These are phyloP conservation scores for Lamellibrachia columna DNA, from an alignment of 2,888 invertebrate species.

Conservation along the genomic window DNA sequence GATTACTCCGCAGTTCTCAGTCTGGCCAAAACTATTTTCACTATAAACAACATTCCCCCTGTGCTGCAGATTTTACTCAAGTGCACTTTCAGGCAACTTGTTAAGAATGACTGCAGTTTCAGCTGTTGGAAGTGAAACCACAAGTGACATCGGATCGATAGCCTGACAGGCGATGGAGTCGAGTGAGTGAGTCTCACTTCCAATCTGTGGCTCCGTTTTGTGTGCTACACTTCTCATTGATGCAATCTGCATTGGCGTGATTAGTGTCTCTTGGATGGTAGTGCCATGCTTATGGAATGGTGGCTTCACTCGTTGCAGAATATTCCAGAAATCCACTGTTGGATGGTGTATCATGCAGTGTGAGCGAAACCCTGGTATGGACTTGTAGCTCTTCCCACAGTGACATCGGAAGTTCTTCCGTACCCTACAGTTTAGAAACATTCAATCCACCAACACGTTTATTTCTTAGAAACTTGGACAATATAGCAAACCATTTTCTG, in stretches of 20 bases:
- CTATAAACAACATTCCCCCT: background rate
- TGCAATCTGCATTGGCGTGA: background rate
- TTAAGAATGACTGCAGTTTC: background rate
- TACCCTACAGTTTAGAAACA: constrained; percentile 70
- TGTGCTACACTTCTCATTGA: background rate
- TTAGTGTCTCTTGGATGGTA: background rate
- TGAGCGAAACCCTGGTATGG: constrained; percentile 80
- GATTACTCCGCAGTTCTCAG: too few relatives aligned
- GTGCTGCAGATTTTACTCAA: background rate
- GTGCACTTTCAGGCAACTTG: background rate
- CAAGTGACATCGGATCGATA: background rate
- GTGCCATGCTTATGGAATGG: background rate
- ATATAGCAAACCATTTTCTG: background rate
- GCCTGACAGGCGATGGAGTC: background rate
- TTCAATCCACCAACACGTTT: constrained; percentile 25
- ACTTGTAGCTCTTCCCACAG: constrained; percentile 88
- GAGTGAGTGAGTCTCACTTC: background rate
- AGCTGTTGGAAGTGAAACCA: background rate
- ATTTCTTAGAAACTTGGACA: too few relatives aligned
- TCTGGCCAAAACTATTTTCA: background rate
- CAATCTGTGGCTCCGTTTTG: background rate
- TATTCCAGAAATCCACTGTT: background rate
- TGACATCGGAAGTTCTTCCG: constrained; percentile 83
- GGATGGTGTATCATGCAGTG: constrained; percentile 71
- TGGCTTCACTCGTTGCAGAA: background rate